Evolutionary conservation across 2,888 invertebrate species (phyloP).

Genomic region (Pharmacophagus antenor): DNA sequence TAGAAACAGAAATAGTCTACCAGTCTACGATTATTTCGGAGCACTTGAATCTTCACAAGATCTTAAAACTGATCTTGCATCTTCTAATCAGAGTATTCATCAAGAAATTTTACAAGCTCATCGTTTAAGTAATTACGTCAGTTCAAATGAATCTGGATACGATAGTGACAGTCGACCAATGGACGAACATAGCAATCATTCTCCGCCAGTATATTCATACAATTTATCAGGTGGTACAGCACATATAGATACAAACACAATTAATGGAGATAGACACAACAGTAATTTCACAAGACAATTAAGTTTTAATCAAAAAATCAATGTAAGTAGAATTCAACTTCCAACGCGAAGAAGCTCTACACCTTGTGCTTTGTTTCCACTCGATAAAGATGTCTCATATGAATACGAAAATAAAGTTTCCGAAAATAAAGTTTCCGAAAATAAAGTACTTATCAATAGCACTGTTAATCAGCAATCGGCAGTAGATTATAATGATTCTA

Average conservation of each 20-base stretch:
- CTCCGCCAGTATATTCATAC: constrained; percentile 77
- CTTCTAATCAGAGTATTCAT: constrained; percentile 77
- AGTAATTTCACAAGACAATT: constrained; percentile 64
- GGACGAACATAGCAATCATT: constrained; percentile 78
- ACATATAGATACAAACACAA: constrained; percentile 46
- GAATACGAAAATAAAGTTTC: constrained; percentile 51
- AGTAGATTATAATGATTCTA: constrained; percentile 62
- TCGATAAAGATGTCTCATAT: constrained; percentile 58
- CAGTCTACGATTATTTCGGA: constrained; percentile 71
- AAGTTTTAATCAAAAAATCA: constrained; percentile 72
- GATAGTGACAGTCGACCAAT: constrained; percentile 87
- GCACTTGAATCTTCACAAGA: constrained; percentile 65
- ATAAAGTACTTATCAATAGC: constrained; percentile 47
- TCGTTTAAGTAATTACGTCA: constrained; percentile 86
- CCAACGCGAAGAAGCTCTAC: constrained; percentile 72
- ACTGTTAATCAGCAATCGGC: constrained; percentile 36
- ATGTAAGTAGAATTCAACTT: constrained; percentile 64
- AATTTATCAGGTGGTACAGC: constrained; percentile 60
- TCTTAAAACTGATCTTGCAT: constrained; percentile 65
- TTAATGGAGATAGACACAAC: constrained; percentile 49
- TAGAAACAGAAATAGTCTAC: constrained; percentile 75
- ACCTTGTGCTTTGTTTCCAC: constrained; percentile 70
- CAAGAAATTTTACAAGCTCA: constrained; percentile 82
- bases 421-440: constrained; percentile 53
- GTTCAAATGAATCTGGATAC: constrained; percentile 91